Evolutionary conservation across 2,113 vertebrate species (phyloP), one percentile per base, ranked within the genome.

Genomic region (Eubucco bourcierii): DNA sequence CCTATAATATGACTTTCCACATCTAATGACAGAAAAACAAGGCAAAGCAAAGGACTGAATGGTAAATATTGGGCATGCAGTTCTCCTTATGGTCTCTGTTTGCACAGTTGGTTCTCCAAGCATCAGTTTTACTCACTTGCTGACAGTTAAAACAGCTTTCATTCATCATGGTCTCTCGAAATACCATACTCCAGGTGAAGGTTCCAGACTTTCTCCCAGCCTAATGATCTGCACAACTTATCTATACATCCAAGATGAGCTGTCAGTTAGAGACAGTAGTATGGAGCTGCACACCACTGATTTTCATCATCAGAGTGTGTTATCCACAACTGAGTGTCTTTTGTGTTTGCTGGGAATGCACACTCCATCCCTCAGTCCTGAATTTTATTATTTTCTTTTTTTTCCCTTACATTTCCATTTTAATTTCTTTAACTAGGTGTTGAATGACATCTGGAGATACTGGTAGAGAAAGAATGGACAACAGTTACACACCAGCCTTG

Each of bases 371-470:
- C 8, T 89, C 46, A 84, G 7, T 52, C 72, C 24, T 68, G 2
- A 23, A 50, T 10, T 12, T 63, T 53, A 60, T 81, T 46, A n/a
- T 68, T 78, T 55, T 92, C 23, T 29, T 17, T 39, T 90, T 95
- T 95, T 87, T 39, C 27, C 21, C 31, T 33, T 74, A n/a, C 28
- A 59, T 70, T 82, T 96, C 33, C 28, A 18, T 93, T 94, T 95
- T 77, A 79, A 86, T 8, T 94, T 23, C 94, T 94, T 72, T 63
- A 93, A 86, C 91, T 87, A 86, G 85, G 92, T 91, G 78, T 79
- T 67, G 72, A 84, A 93, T 41, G 16, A 80, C 90, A 92, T 80
- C 68, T 63, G 60, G 80, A 44, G 59, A 25, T 66, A 27, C 6
- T 18, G 28, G 4, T 37, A 25, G 5, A 88, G 24, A 23, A 50